These are phyloP conservation scores for Meleagris gallopavo DNA, from an alignment of 2,113 vertebrate genomes.

Conservation along the genomic window DNA sequence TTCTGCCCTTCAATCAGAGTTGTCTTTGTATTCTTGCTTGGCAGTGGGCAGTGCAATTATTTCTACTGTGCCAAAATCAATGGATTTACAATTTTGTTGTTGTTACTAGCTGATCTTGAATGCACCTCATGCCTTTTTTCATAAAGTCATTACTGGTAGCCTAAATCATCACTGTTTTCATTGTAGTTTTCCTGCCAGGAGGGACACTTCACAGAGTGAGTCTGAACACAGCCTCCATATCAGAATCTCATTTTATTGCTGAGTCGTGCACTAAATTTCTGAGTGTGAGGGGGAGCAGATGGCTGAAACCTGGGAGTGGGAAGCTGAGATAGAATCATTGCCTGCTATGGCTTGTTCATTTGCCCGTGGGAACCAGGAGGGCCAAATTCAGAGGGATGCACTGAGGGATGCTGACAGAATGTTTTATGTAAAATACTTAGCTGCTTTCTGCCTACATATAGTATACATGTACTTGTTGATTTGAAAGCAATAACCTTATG, in stretches of 20 bases:
- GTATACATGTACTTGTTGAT: neutral
- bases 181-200: conserved; percentile 12
- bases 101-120: neutral
- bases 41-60: neutral
- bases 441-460: neutral
- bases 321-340: conserved; percentile 46
- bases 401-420: neutral
- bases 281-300: conserved; percentile 49
- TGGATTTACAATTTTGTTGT: neutral
- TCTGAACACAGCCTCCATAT: conserved; percentile 27
- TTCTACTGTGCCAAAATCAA: conserved; percentile 7
- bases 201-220: neutral
- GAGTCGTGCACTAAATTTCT: neutral
- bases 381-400: conserved; percentile 8
- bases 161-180: conserved; percentile 27
- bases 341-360: conserved; percentile 54
- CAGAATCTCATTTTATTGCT: conserved; percentile 10
- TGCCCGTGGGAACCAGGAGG: conserved; percentile 32
- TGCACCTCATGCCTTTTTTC: neutral
- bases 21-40: conserved; percentile 4
- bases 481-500: neutral
- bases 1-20: neutral
- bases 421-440: neutral
- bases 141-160: neutral
- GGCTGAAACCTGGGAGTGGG: conserved; percentile 47